Base-by-base conservation (phyloP, 2,888 invertebrate species). In the Lamellibrachia columna region DNA sequence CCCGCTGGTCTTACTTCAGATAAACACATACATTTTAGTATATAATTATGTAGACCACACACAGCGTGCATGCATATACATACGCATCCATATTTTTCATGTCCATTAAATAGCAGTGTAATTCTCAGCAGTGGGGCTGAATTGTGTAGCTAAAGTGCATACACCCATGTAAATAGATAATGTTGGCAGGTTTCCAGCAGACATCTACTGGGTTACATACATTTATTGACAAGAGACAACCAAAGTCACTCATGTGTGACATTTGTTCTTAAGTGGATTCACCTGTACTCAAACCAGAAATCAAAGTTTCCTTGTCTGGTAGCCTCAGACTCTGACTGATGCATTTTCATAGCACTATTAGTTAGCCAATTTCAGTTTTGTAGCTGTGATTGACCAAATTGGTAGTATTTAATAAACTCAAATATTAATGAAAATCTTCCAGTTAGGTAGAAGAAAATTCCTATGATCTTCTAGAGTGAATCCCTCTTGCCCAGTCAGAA, bases 211-310 rank as follows among this genome's bases (percentile, higher is more conserved):
- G 15, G 75, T 11, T 9, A 55, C 22, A 75, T n/a, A 75, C 75
- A 75, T 75, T 75, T 75, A 75, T 11, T 75, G 75, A 75, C n/a
- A n/a, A 75, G 75, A 75, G 75, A 75, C n/a, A 75, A 75, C n/a
- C 75, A 22, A 22, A 75, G 15, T 15, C 22, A 6, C n/a, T 75
- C 22, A 75, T 75, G 75, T 4, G 6, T 75, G 75, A 22, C 75
- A 75, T 22, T 75, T 75, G n/a, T 2, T 75, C 22, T 9, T 75
- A 75, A 75, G 75, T 75, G 75, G 75, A 75, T 4, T 75, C 75
- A 11, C 75, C 75, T 75, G 75, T 75, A 75, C 22, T 75, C 75
- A 75, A 75, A 75, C 40, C 40, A 40, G 40, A 40, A 40, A 40
- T 40, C 40, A 40, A 40, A 40, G 40, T 11, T 75, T 22, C 75